Percentiles rank a stretch among this genome's conserved stretches.
phyloP scores from a whole-genome alignment of 2,888 invertebrate genomes.

The Tachina fera region DNA sequence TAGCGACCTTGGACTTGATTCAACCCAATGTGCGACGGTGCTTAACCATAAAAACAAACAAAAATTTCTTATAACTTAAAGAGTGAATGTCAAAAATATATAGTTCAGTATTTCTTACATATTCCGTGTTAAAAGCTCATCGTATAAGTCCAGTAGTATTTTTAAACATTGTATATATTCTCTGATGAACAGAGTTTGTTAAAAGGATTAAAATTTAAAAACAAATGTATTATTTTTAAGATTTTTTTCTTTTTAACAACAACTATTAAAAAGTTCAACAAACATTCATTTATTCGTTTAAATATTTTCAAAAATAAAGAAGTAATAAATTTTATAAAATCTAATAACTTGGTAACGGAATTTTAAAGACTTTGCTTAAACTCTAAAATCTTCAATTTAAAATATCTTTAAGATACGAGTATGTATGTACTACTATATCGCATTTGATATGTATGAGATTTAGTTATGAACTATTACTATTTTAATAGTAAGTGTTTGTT shows the following conservation, averaged over 20 bases:
- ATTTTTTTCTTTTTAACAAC: conserved; percentile 12
- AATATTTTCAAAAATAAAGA: background rate
- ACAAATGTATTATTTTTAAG: background rate
- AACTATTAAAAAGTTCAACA: conserved; percentile 46
- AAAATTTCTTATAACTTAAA: too few species aligned
- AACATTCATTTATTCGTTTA: conserved; percentile 20
- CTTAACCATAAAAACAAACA: too few species aligned
- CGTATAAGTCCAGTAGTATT: background rate
- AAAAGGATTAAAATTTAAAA: background rate
- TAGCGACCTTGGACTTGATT: too few species aligned
- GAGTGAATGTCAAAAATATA: too few species aligned
- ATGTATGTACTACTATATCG: too few species aligned
- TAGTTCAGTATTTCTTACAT: too few species aligned
- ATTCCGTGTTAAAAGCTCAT: background rate
- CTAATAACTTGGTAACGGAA: background rate
- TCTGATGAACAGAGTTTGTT: background rate
- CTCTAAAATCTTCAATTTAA: background rate
- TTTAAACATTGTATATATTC: background rate
- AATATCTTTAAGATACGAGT: conserved; percentile 26
- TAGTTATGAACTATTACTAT: conserved; percentile 26
- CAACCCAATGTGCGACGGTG: too few species aligned
- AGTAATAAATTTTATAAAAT: conserved; percentile 8
- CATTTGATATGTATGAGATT: conserved; percentile 42
- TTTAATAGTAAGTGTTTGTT: background rate
- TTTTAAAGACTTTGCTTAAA: background rate